phyloP scores from a whole-genome alignment of 2,888 invertebrate genomes.

The Diaperis boleti region DNA sequence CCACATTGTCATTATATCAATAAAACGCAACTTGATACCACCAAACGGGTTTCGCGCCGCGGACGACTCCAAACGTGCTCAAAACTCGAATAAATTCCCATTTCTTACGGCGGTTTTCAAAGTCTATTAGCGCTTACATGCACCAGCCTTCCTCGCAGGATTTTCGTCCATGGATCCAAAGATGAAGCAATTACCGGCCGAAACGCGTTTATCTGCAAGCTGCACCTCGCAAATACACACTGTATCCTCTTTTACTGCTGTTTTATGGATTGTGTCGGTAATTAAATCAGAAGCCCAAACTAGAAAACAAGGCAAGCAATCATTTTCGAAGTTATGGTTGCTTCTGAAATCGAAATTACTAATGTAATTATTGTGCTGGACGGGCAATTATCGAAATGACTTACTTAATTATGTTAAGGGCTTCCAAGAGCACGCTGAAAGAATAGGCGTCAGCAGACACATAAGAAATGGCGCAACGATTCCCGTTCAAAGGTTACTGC shows the following conservation, averaged over 20 bases:
- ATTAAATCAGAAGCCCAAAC: not conserved
- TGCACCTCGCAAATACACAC: not conserved
- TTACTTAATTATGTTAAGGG: not conserved
- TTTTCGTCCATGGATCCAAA: not conserved
- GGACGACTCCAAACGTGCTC: constrained; percentile 19
- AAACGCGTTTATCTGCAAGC: not conserved
- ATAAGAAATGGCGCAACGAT: not conserved
- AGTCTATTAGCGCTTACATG: not conserved
- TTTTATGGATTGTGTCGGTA: not conserved
- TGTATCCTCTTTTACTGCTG: not conserved
- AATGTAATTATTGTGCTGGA: not conserved
- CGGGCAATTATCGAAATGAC: not conserved
- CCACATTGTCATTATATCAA: constrained; percentile 50
- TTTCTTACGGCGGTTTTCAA: constrained; percentile 8
- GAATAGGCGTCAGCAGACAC: not conserved
- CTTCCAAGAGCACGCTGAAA: too few relatives aligned
- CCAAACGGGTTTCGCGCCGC: constrained; percentile 43
- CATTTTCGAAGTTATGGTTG: not conserved
- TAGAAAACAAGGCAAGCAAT: not conserved
- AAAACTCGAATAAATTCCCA: constrained; percentile 8
- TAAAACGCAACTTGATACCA: constrained; percentile 45
- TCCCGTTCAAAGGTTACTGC: not conserved
- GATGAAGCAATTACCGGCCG: not conserved
- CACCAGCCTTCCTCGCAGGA: not conserved
- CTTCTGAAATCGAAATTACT: not conserved